Conservation (phyloP, 2,797 vertebrate species). For the Threskiornis aethiopicus region DNA sequence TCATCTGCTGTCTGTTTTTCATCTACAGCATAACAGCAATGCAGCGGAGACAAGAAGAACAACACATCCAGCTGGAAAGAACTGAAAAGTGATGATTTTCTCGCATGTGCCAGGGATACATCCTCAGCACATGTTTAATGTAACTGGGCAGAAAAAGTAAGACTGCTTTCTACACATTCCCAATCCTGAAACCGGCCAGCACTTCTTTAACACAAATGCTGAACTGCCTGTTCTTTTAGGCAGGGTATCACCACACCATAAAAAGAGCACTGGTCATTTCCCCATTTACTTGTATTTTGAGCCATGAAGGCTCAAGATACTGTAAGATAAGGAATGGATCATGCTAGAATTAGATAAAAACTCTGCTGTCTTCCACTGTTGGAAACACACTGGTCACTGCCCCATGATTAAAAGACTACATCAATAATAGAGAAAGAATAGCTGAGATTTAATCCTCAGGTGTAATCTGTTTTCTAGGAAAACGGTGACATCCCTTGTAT, state of each 20-base stretch:
- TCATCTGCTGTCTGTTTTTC: slow-evolving; percentile 32
- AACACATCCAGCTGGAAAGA: slow-evolving; percentile 1
- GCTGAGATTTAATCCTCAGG: not conserved
- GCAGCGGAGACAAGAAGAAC: not conserved
- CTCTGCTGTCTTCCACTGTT: not conserved
- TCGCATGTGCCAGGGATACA: not conserved
- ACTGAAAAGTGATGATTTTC: not conserved
- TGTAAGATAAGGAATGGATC: not conserved
- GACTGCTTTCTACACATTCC: not conserved
- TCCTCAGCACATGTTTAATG: not conserved
- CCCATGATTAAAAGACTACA: not conserved
- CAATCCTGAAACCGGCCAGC: not conserved
- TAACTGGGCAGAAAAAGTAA: not conserved
- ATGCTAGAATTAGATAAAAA: not conserved
- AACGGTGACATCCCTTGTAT: not conserved
- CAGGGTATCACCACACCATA: not conserved
- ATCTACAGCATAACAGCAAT: not conserved
- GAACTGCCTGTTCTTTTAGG: not conserved
- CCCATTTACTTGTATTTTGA: not conserved
- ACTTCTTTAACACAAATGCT: not conserved
- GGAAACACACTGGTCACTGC: not conserved
- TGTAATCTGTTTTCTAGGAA: not conserved
- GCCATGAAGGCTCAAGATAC: not conserved
- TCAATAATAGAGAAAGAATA: not conserved
- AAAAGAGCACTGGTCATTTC: not conserved